Conservation (phyloP, 2,888 invertebrate genomes). For the Eupsilia transversa region DNA sequence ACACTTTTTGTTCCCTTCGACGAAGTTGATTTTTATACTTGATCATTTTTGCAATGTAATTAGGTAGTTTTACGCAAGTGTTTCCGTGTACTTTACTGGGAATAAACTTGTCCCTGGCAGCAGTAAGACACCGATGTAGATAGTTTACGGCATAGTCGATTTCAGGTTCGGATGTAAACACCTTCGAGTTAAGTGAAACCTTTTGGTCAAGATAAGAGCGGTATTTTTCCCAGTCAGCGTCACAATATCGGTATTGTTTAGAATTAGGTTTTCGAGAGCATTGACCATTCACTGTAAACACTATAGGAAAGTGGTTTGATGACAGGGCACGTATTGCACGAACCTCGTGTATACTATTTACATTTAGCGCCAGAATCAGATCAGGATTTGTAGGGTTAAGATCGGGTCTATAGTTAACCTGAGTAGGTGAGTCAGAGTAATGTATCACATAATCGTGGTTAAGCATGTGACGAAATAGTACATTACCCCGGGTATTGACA, state of each 20-base stretch:
- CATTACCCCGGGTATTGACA: background rate
- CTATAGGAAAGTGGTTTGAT: background rate
- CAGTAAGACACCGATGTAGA: background rate
- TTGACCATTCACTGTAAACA: background rate
- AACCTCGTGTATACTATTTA: background rate
- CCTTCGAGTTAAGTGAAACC: background rate
- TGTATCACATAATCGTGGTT: background rate
- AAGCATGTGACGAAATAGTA: background rate
- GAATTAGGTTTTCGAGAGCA: background rate
- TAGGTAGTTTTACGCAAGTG: background rate
- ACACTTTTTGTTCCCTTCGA: too few species aligned
- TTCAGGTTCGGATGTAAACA: background rate
- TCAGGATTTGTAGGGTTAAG: background rate
- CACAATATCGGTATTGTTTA: background rate
- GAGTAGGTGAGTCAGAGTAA: background rate
- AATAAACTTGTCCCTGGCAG: conserved; percentile 4
- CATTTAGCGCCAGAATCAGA: background rate
- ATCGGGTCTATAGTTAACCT: conserved; percentile 4
- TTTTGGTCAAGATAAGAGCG: background rate
- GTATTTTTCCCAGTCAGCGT: conserved; percentile 1
- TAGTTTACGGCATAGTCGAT: background rate
- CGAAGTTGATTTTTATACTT: conserved; percentile 6
- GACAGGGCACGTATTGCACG: background rate
- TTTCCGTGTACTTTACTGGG: background rate
- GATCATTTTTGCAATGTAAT: background rate